A percentile compares a stretch with the other conserved stretches of the same genome.
phyloP scores from a whole-genome alignment of 2,797 vertebrate species.

The Cirrhinus mrigala region DNA sequence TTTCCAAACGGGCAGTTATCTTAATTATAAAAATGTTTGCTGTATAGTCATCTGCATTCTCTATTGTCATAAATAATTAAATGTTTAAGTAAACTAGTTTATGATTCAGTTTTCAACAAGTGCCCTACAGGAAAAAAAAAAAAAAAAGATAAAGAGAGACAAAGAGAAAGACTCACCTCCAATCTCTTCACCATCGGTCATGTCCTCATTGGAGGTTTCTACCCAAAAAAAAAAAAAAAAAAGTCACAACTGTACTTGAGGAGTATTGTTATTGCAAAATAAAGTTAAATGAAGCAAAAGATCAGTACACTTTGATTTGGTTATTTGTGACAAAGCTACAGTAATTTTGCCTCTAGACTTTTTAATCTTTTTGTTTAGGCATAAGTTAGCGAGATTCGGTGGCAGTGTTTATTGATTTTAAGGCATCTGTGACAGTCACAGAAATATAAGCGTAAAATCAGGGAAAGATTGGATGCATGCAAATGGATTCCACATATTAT shows the following conservation, averaged over 20 bases:
- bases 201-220: conserved; percentile 61
- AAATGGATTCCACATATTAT: too few relatives aligned
- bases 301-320: conserved; percentile 27
- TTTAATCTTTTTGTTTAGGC: conserved; percentile 71
- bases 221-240: conserved; percentile 52
- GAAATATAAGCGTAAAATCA: too few relatives aligned
- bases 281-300: not conserved
- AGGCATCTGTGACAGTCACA: conserved; percentile 68
- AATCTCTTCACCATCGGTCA: conserved; percentile 6
- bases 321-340: conserved; percentile 33
- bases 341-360: conserved; percentile 69
- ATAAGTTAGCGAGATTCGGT: conserved; percentile 64
- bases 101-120: not conserved
- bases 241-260: conserved; percentile 26
- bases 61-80: not conserved
- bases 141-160: too few relatives aligned
- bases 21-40: not conserved
- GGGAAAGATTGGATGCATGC: too few relatives aligned
- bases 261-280: not conserved
- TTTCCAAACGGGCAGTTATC: conserved; percentile 3
- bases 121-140: conserved; percentile 40
- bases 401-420: conserved; percentile 65
- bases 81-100: not conserved
- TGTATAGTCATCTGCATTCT: not conserved
- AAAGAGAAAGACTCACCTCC: conserved; percentile 39